These are phyloP conservation scores for Thunnus thynnus DNA, from an alignment of 2,113 vertebrate species.

Conservation along the genomic window DNA sequence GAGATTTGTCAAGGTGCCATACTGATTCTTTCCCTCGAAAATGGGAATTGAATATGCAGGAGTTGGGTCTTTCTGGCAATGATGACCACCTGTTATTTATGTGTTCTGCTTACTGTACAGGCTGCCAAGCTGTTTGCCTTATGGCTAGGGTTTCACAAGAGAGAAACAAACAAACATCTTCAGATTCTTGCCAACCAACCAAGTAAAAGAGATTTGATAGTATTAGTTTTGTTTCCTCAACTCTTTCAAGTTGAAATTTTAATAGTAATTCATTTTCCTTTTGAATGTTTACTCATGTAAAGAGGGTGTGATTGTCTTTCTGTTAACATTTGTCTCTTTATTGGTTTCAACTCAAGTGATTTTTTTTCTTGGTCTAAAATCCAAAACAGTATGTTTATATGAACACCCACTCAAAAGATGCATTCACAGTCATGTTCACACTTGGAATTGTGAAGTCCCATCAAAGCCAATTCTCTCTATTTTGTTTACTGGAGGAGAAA, in stretches of 20 bases:
- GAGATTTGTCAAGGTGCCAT: constrained; percentile 40
- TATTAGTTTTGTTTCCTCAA: background rate
- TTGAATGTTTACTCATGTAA: background rate
- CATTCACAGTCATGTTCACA: constrained; percentile 12
- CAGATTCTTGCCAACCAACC: background rate
- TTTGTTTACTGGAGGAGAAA: background rate
- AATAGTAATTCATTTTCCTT: background rate
- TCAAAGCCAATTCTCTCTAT: background rate
- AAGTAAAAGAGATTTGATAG: background rate
- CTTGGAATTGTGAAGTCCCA: constrained; percentile 19
- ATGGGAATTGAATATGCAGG: constrained; percentile 70
- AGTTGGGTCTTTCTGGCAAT: constrained; percentile 46
- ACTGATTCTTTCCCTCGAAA: constrained; percentile 43
- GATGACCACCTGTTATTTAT: constrained; percentile 75
- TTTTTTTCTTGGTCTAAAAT: background rate
- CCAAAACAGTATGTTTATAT: background rate
- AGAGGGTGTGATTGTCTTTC: background rate
- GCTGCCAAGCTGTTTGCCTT: constrained; percentile 62
- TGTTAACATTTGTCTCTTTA: background rate
- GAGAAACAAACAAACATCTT: constrained; percentile 31
- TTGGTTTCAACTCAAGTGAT: background rate
- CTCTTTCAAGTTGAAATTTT: no score
- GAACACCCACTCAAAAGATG: constrained; percentile 10
- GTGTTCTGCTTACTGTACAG: constrained; percentile 34
- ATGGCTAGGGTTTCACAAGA: constrained; percentile 34